A percentile compares a stretch with the other conserved stretches of the same genome.
Evolutionary conservation across 2,113 vertebrate species (phyloP).

Genomic region (Lycaon pictus): DNA sequence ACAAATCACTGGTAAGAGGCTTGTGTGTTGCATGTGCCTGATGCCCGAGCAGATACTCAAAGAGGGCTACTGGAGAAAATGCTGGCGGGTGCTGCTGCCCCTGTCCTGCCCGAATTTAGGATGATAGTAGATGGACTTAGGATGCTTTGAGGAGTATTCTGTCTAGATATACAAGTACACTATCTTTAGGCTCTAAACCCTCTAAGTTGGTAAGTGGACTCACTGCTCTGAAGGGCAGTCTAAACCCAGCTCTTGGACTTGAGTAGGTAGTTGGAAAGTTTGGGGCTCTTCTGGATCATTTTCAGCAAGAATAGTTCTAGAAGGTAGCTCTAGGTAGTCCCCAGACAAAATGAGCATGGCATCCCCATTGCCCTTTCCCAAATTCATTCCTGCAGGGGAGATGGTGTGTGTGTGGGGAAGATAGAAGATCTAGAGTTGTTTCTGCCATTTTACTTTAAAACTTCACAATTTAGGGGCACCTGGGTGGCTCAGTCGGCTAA

Average conservation of each 20-base stretch:
- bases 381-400: neutral
- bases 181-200: neutral
- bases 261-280: neutral
- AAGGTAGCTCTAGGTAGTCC: neutral
- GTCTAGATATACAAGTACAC: neutral
- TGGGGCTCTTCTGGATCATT: neutral
- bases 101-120: too few relatives aligned
- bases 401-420: neutral
- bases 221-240: neutral
- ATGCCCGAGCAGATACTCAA: too few relatives aligned
- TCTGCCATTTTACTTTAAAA: neutral
- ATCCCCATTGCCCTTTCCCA: neutral
- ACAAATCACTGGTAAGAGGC: constrained; percentile 40
- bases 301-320: neutral
- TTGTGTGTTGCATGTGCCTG: neutral
- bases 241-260: neutral
- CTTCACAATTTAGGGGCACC: neutral
- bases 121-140: neutral
- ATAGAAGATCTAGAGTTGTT: neutral
- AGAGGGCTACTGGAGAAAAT: neutral
- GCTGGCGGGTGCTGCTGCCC: rapidly evolving
- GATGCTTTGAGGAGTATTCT: neutral
- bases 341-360: neutral
- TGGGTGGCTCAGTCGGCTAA: neutral
- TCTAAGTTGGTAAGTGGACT: neutral